Conservation (phyloP, 2,113 vertebrate genomes). For the Pygoscelis adeliae region DNA sequence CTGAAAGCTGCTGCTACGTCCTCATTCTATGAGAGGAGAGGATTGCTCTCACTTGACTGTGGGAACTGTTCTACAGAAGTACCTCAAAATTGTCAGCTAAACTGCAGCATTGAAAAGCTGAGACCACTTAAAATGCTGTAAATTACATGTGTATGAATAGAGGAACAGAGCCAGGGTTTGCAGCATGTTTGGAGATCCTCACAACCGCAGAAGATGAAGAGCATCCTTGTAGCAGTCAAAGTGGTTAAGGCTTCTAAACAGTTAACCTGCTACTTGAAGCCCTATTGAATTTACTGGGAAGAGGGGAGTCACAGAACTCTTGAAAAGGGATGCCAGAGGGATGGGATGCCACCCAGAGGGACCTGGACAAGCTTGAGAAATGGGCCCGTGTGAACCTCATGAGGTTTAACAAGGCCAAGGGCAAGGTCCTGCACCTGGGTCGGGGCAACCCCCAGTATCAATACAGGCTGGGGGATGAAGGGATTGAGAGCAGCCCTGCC, state of each 20-base stretch:
- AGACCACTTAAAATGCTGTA: background rate
- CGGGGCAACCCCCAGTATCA: no score
- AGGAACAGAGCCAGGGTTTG: background rate
- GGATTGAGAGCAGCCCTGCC: no score
- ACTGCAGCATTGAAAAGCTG: background rate
- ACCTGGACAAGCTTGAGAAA: no score
- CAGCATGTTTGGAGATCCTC: background rate
- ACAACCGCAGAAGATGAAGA: background rate
- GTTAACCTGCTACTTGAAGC: background rate
- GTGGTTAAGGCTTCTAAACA: background rate
- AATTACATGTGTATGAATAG: background rate
- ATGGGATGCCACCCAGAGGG: no score
- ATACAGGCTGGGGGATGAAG: no score
- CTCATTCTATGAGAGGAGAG: background rate
- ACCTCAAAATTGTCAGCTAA: background rate
- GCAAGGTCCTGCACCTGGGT: no score
- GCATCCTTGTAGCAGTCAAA: background rate
- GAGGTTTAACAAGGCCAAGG: no score
- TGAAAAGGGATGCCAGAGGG: background rate
- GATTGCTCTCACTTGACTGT: background rate
- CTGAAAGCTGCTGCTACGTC: background rate
- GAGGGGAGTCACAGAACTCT: background rate
- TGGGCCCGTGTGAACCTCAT: no score
- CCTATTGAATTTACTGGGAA: background rate
- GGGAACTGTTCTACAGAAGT: background rate